Evolutionary conservation across 2,113 vertebrate genomes (phyloP).

Genomic region (Python bivittatus): DNA sequence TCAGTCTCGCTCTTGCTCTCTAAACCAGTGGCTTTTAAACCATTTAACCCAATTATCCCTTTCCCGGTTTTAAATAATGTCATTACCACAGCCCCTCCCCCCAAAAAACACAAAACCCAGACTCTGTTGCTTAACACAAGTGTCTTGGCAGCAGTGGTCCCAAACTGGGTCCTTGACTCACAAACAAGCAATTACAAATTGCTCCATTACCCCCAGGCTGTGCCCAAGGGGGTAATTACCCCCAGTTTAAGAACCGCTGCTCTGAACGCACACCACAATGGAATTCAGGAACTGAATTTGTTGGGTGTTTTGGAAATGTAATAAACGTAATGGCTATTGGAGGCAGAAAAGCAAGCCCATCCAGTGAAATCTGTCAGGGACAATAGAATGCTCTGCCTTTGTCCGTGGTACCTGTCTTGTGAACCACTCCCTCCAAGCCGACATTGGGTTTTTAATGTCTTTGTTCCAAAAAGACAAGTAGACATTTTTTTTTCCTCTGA

Average conservation of each 20-base stretch:
- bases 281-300: not conserved
- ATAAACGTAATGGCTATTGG: not conserved
- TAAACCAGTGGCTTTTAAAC: too few relatives aligned
- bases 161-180: not conserved
- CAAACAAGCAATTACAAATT: not conserved
- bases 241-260: not conserved
- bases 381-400: not conserved
- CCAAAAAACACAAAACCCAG: not conserved
- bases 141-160: not conserved
- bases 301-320: not conserved
- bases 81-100: not conserved
- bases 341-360: not conserved
- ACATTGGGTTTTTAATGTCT: too few relatives aligned
- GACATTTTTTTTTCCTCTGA: not conserved
- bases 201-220: not conserved
- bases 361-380: not conserved
- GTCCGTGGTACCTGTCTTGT: not conserved
- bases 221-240: not conserved
- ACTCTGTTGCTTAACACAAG: not conserved
- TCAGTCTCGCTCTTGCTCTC: too few relatives aligned
- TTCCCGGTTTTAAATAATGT: not conserved
- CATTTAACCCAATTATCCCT: not conserved
- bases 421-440: not conserved
- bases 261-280: not conserved
- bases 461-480: not conserved